These are phyloP conservation scores for Nestor notabilis DNA, from an alignment of 2,113 vertebrate species.

Conservation along the genomic window DNA sequence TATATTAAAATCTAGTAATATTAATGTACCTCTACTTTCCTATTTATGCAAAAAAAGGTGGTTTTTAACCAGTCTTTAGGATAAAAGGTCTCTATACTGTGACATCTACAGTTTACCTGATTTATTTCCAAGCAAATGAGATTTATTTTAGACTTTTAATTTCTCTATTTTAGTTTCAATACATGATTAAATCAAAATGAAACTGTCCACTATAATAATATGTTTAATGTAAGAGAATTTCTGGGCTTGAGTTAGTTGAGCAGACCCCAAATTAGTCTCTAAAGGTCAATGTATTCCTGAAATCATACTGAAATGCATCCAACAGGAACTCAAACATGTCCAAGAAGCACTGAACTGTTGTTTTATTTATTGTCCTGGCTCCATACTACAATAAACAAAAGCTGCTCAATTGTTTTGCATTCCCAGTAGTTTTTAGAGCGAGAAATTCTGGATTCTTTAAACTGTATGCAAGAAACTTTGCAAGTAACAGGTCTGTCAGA, in stretches of 20 bases:
- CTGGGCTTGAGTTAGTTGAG: background rate
- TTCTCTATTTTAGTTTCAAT: background rate
- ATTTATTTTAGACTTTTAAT: background rate
- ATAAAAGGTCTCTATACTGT: background rate
- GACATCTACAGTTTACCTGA: background rate
- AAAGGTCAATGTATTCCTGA: background rate
- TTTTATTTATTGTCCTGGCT: background rate
- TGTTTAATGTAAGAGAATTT: background rate
- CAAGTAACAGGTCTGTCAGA: background rate
- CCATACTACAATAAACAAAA: background rate
- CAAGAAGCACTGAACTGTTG: background rate
- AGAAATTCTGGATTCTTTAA: background rate
- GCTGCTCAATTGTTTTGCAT: background rate
- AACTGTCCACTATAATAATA: background rate
- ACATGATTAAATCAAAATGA: background rate
- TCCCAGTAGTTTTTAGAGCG: background rate
- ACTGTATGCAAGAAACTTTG: background rate
- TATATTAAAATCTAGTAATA: background rate
- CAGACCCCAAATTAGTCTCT: background rate
- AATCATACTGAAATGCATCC: background rate
- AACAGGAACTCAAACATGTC: constrained; percentile 5
- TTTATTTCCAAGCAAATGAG: background rate
- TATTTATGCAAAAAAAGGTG: background rate
- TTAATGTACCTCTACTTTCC: background rate
- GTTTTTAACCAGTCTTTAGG: background rate